phyloP scores from a whole-genome alignment of 2,797 vertebrate genomes.

The Cacajao melanocephalus region DNA sequence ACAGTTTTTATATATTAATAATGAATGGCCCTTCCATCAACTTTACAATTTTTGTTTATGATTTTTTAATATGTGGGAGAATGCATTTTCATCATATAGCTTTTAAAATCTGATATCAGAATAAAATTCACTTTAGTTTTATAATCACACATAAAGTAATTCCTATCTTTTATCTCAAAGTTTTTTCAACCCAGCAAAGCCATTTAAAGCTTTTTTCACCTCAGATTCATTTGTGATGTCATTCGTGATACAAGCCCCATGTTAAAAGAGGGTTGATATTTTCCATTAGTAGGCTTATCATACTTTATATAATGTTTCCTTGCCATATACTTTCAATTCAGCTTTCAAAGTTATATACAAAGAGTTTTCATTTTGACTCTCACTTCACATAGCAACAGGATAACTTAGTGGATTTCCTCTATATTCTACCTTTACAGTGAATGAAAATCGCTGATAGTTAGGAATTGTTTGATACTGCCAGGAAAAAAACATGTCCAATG shows the following conservation, averaged over 20 bases:
- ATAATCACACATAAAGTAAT: not conserved
- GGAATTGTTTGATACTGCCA: not conserved
- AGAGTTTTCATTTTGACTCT: not conserved
- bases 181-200: not conserved
- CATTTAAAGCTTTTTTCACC: not conserved
- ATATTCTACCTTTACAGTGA: not conserved
- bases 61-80: not conserved
- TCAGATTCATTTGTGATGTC: not conserved
- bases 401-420: not conserved
- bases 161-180: not conserved
- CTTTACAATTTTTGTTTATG: not conserved
- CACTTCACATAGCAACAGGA: not conserved
- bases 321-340: not conserved
- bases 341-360: conserved; percentile 4
- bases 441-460: not conserved
- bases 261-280: not conserved
- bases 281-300: not conserved
- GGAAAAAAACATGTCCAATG: not conserved
- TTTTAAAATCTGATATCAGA: not conserved
- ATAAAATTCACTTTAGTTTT: conserved; percentile 35
- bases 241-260: not conserved
- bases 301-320: not conserved
- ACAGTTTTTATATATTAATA: not conserved
- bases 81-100: not conserved
- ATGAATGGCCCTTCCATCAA: not conserved